Evolutionary conservation across 2,797 vertebrate species (phyloP), one percentile per base, ranked within the genome.

Genomic region (Silurus aristotelis): DNA sequence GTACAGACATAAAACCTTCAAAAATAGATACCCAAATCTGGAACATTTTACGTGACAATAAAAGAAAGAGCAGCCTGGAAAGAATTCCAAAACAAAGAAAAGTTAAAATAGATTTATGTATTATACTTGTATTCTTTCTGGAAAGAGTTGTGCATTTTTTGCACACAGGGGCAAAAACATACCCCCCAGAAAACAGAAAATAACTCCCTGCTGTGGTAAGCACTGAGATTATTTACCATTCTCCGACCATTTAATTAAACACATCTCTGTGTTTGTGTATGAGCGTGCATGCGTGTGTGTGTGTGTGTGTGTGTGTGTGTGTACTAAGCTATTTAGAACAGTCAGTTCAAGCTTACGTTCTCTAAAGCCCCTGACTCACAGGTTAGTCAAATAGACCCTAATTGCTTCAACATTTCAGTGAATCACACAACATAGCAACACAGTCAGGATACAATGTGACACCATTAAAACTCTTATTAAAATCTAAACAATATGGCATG

Each of bases 351-450:
- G 19, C 15, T 79, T 85, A 87, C 89, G 76, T 83, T 88, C 79
- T 83, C 79, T 86, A 81, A 87, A 86, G 82, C 66, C 85, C 84
- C 82, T 93, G 90, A 94, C 88, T 94, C 92, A 93, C 55, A 7
- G 86, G 87, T 86, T 82, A 76, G 89, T 91, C 86, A 78, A 80
- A 88, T 70, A 88, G 82, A 89, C 89, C 71, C 77, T 91, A 92
- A 93, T 92, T 90, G 88, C 88, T 91, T 91, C 89, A 87, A 89
- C 86, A 82, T 86, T 91, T 76, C 55, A 48, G 85, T 82, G 85
- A 88, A 89, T 89, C 85, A 63, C 77, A 64, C 60, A 79, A 79
- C 76, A 43, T 46, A 91, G 87, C 76, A 90, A 88, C 56, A 83
- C 79, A 85, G 73, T 85, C 87, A 86, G 77, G 76, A 20, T 77